Conservation (phyloP, 2,888 invertebrate genomes). For the Apamea sordens region DNA sequence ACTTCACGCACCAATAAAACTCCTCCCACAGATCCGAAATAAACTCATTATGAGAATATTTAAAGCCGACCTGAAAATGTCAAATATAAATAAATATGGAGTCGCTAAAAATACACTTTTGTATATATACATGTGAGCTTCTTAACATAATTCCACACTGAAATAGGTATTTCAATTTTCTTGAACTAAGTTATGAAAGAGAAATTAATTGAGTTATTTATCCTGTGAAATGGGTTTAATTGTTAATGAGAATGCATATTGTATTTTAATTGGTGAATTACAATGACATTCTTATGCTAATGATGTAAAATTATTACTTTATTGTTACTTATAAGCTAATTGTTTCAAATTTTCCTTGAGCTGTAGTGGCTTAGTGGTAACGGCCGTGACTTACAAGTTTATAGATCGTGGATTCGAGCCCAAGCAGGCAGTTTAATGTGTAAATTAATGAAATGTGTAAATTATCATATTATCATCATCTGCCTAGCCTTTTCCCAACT, state of each 20-base stretch:
- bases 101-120: slow-evolving; percentile 28
- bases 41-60: slow-evolving; percentile 46
- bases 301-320: background rate
- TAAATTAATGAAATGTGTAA: too few relatives aligned
- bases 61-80: slow-evolving; percentile 37
- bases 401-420: too few relatives aligned
- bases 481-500: too few relatives aligned
- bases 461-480: too few relatives aligned
- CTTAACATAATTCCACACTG: slow-evolving; percentile 9
- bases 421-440: too few relatives aligned
- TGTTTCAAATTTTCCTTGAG: too few relatives aligned
- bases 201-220: slow-evolving; percentile 12
- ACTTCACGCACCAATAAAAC: slow-evolving; percentile 13
- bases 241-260: slow-evolving; percentile 22
- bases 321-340: background rate
- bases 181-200: slow-evolving; percentile 7
- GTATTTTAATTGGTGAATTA: slow-evolving; percentile 12
- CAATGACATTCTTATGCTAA: background rate
- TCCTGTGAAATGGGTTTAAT: background rate
- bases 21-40: slow-evolving; percentile 21
- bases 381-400: too few relatives aligned
- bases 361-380: too few relatives aligned
- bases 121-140: background rate
- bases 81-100: slow-evolving; percentile 36
- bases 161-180: slow-evolving; percentile 22